A percentile compares a stretch with the other conserved stretches of the same genome.
Conservation (phyloP, 2,113 vertebrate genomes). For the Ginglymostoma cirratum region DNA sequence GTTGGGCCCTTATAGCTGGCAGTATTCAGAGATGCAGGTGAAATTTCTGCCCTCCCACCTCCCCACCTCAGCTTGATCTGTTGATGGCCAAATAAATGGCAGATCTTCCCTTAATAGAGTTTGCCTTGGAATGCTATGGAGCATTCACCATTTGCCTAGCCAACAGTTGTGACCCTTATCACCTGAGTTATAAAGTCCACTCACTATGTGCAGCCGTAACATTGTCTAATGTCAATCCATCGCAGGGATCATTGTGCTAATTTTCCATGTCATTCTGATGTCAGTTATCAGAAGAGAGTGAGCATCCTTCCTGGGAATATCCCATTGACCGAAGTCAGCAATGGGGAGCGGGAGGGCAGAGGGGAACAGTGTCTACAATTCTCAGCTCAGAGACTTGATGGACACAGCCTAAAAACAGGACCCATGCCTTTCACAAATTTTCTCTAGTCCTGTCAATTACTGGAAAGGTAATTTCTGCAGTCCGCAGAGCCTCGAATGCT, state of each 20-base stretch:
- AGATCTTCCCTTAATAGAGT: not conserved
- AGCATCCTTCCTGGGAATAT: not conserved
- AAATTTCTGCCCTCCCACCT: not conserved
- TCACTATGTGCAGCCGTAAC: not conserved
- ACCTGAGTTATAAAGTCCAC: not conserved
- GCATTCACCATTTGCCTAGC: not conserved
- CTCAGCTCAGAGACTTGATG: not conserved
- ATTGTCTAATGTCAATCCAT: not conserved
- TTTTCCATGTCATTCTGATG: not conserved
- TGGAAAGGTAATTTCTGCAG: not conserved
- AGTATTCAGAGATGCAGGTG: not conserved
- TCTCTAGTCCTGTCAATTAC: not conserved
- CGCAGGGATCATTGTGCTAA: not conserved
- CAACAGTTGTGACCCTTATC: not conserved
- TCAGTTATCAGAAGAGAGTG: not conserved
- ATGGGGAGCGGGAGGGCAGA: too few species aligned
- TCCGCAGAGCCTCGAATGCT: not conserved
- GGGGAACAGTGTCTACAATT: not conserved
- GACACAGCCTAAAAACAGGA: not conserved
- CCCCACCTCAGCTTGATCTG: too few species aligned
- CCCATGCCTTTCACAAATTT: not conserved
- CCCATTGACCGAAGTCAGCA: not conserved
- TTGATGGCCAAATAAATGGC: not conserved
- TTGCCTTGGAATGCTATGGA: not conserved
- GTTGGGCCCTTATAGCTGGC: not conserved